phyloP scores from a whole-genome alignment of 2,113 vertebrate genomes.

The Excalfactoria chinensis region DNA sequence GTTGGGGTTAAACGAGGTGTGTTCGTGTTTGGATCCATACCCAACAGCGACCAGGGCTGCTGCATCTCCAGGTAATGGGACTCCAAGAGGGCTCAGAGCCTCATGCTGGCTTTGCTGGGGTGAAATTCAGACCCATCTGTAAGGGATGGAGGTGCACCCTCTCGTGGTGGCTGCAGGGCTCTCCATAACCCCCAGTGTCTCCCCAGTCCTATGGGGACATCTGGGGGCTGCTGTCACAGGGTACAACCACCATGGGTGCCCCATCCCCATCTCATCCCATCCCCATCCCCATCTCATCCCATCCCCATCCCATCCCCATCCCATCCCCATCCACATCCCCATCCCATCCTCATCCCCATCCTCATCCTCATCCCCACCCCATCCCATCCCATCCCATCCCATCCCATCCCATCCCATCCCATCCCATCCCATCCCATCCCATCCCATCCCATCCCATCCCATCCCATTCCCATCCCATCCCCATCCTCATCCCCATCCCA shows the following conservation, averaged over 20 bases:
- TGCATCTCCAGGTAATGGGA: background rate
- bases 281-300: too few species aligned
- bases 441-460: too few species aligned
- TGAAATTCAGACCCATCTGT: background rate
- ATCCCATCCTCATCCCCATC: too few species aligned
- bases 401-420: too few species aligned
- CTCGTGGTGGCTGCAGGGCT: background rate
- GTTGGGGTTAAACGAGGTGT: too few species aligned
- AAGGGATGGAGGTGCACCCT: background rate
- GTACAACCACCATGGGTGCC: background rate
- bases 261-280: background rate
- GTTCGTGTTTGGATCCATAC: background rate
- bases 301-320: too few species aligned
- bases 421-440: too few species aligned
- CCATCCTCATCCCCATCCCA: too few species aligned
- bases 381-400: too few species aligned
- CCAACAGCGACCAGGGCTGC: background rate
- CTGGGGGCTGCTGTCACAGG: background rate
- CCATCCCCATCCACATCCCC: too few species aligned
- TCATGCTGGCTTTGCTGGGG: background rate
- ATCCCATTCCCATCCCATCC: too few species aligned
- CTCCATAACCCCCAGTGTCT: background rate
- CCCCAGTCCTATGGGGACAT: background rate
- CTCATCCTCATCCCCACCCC: too few species aligned
- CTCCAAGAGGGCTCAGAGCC: background rate